Base-by-base conservation (phyloP, 2,113 vertebrate genomes). In the Speoplatyrhinus poulsoni region DNA sequence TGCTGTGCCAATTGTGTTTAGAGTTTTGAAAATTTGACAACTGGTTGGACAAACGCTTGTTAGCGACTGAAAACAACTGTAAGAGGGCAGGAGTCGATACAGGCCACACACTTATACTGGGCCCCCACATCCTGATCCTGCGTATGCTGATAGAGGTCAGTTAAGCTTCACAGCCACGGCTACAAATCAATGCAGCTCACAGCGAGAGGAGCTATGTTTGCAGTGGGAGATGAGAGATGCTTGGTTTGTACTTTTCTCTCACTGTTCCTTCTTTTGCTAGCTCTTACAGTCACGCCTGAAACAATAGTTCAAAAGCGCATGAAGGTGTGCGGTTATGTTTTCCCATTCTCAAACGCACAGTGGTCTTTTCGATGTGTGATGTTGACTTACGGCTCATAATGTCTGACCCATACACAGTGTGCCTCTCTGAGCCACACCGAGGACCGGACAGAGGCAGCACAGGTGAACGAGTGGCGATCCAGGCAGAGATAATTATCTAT, bases 71-170 rank as follows among this genome's bases (percentile, higher is more conserved):
- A 19, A 19, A 19, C 1, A 19, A 19, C 19, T 19, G 19, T 26
- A 26, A 26, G 26, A 26, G 26, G 26, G 26, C 26, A 26, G 26
- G 26, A 26, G 26, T 26, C 26, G 26, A 26, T 26, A 26, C 26
- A 26, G 26, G 26, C 26, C 26, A 26, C 1, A 26, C 26, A 26
- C 2, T 26, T 26, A 26, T 26, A 3, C 55, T 71, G 52, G 26
- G 68, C 62, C 54, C 65, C 75, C 61, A 46, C 70, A 60, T 48
- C 64, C 66, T 57, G 60, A 65, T 81, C 88, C 79, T 82, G 79
- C 79, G 79, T 82, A 67, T 70, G 65, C 19, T 80, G 76, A 80
- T 84, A 85, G 84, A 87, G 88, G 87, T 85, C 85, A 84, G 82
- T 62, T 12, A 41, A 3, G 61, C 72, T 72, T 68, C 60, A 66